Base-by-base conservation (phyloP, 1,140 invertebrate species). In the Zaprionus taronus region DNA sequence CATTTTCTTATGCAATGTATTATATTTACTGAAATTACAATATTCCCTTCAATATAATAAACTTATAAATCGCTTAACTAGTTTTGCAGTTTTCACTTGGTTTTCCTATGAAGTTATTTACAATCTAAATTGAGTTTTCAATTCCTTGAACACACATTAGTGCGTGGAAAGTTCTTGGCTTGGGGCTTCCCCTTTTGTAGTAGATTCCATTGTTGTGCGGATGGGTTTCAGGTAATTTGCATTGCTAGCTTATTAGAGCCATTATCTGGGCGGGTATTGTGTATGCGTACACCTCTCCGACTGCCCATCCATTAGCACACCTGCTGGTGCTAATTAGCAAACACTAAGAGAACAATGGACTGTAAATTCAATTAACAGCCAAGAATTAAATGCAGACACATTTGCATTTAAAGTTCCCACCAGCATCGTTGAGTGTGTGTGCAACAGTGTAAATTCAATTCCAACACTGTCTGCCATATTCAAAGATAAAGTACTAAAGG, bases 301-400 rank as follows among this genome's bases (percentile, higher is more conserved):
- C 24, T 17, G 11, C 6, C n/a, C 36, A 63, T 77, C 49, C 56
- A 81, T 77, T 65, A 72, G 61, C 41, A 17, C 6, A 17, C 5
- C 41, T 51, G 20, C 3, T 22, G 20, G 17, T 60, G 67, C 58
- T 80, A 74, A 80, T 74, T 66, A 63, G 55, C 20, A 62, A 58
- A 28, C 44, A 38, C 41, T 17, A 12, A n/a, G 67, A 20, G 22
- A 67, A 81, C 62, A 81, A 72, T 77, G 66, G 41, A 56, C 22
- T 34, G 2, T 2, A 41, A 63, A 63, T 51, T 65, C 15, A 51
- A 63, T 77, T 78, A 61, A 24, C 9, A 26, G 22, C 17, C 15
- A 63, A 14, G 47, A 38, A 64, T 55, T 63, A 49, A 28, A 26
- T 24, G 28, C 51, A 71, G 34, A 58, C 15, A 36, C 28, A 34